Evolutionary conservation across 2,888 invertebrate genomes (phyloP).

Genomic region (Pheosia gnoma): DNA sequence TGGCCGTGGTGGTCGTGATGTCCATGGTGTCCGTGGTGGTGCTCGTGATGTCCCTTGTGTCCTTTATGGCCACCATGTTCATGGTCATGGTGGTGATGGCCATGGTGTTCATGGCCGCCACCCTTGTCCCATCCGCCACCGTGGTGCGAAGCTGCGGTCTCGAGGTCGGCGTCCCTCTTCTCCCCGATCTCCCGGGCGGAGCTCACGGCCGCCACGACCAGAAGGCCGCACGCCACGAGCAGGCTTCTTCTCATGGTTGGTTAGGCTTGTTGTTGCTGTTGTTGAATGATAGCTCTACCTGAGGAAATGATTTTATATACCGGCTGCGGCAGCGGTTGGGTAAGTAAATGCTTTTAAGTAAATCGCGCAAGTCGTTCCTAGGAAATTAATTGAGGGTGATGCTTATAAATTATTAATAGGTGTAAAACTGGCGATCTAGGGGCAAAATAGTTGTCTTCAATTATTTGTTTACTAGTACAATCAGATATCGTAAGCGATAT

Average conservation of each 20-base stretch:
- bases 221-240: constrained; percentile 67
- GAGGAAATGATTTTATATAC: constrained; percentile 70
- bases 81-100: constrained; percentile 85
- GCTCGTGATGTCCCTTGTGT: constrained; percentile 86
- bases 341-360: constrained; percentile 5
- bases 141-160: constrained; percentile 72
- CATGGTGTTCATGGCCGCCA: constrained; percentile 86
- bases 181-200: constrained; percentile 79
- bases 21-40: constrained; percentile 87
- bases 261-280: constrained; percentile 52
- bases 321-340: constrained; percentile 47
- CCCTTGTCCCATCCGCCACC: constrained; percentile 75
- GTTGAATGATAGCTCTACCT: constrained; percentile 67
- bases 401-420: background rate
- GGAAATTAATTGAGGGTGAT: constrained; percentile 3
- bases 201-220: constrained; percentile 77
- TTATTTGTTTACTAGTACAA: background rate
- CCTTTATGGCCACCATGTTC: constrained; percentile 88
- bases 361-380: constrained; percentile 7
- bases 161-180: constrained; percentile 78
- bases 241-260: constrained; percentile 68
- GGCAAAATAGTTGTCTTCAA: background rate
- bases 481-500: background rate
- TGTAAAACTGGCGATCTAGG: background rate
- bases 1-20: constrained; percentile 88